Evolutionary conservation across 2,888 invertebrate species (phyloP), one percentile per base, ranked within the genome.

Genomic region (Teleogryllus oceanicus): DNA sequence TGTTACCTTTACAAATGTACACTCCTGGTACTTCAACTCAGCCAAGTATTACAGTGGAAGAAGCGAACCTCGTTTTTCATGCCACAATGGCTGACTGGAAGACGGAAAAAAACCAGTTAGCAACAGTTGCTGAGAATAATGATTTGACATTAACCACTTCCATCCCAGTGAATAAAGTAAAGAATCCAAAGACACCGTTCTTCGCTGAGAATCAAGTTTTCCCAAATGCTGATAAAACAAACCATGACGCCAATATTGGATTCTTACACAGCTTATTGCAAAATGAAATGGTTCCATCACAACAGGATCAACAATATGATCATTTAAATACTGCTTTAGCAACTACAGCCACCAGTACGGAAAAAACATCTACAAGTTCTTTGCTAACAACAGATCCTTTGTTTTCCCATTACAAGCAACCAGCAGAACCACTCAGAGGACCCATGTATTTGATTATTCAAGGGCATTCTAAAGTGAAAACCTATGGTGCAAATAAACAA

Each of bases 381-480:
- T 89, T 90, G 82, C 86, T 91, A 81, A 90, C 91, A 24, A 90
- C 91, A 0, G 91, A 92, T 85, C 88, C 91, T 0, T 86, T 91
- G 18, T 91, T 92, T 85, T 90, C 90, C 76, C 89, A 92, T 82
- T 91, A 91, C 84, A 91, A 91, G 84, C 89, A 91, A 83, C 90
- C 92, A 0, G 87, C 88, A 2, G 89, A 91, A 79, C 92, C 93
- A 0, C 87, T 91, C 1, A 85, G 88, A 80, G 90, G 91, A 0
- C 92, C 92, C 1, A 89, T 93, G 90, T 94, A 94, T 85, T 88
- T 94, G 49, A 94, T 95, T 50, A 94, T 94, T 83, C 94, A 95
- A 86, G 94, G 94, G 0, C 94, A 95, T 86, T 94, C 94, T 0
- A 94, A 94, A 88, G 94, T 95, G 0, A 94, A 94, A 88, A 94